Evolutionary conservation across 2,888 invertebrate genomes (phyloP).

Genomic region (Osmoderma eremita): DNA sequence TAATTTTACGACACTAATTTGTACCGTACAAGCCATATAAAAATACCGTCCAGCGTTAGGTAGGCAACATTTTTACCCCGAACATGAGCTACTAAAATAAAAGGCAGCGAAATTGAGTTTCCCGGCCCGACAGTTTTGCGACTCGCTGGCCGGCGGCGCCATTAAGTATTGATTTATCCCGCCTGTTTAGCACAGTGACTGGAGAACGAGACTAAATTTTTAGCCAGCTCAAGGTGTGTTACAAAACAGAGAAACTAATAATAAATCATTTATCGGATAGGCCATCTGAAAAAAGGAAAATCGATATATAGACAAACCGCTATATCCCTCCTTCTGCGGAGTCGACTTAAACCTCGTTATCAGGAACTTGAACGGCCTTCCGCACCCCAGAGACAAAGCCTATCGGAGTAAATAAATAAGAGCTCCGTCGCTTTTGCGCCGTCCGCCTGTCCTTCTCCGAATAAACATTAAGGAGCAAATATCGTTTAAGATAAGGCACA

Average conservation of each 20-base stretch:
- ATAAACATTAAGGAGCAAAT: slow-evolving; percentile 50
- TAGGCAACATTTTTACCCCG: slow-evolving; percentile 1
- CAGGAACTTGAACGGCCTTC: slow-evolving; percentile 39
- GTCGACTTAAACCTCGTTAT: slow-evolving; percentile 42
- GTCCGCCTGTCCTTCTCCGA: slow-evolving; percentile 38
- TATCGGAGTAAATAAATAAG: slow-evolving; percentile 36
- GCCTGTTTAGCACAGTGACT: slow-evolving; percentile 10
- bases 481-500: slow-evolving; percentile 47
- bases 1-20: neutral
- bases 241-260: slow-evolving; percentile 26
- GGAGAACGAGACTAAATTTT: slow-evolving; percentile 14
- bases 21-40: neutral
- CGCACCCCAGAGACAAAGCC: slow-evolving; percentile 36
- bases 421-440: slow-evolving; percentile 20
- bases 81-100: slow-evolving; percentile 13
- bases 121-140: slow-evolving; percentile 13
- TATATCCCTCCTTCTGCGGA: neutral
- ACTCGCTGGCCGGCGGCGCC: slow-evolving; percentile 24
- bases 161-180: slow-evolving; percentile 34
- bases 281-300: slow-evolving; percentile 7
- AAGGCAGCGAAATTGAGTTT: slow-evolving; percentile 20
- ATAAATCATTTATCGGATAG: slow-evolving; percentile 43
- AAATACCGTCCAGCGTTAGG: neutral
- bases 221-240: slow-evolving; percentile 21
- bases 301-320: neutral